A percentile compares a stretch with the other conserved stretches of the same genome.
These are phyloP conservation scores for Digitonthophagus gazella DNA, from an alignment of 2,888 invertebrate species.

Conservation along the genomic window DNA sequence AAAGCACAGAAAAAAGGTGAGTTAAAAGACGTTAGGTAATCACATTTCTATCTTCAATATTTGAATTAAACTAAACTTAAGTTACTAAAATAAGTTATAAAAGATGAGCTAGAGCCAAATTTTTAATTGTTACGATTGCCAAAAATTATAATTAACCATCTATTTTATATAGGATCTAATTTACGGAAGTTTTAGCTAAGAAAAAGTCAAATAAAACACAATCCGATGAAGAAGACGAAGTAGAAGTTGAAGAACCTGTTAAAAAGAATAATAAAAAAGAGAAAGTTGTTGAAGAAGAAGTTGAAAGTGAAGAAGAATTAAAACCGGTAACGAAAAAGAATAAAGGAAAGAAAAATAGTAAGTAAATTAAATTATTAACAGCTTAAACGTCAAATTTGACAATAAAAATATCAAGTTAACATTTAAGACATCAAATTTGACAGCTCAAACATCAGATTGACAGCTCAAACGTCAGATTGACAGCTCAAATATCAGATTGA, in stretches of 20 bases:
- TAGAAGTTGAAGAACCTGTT: conserved; percentile 40
- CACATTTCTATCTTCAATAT: neutral
- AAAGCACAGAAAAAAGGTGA: conserved; percentile 58
- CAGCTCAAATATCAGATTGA: no score
- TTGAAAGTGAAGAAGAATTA: conserved; percentile 32
- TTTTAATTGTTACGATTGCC: conserved; percentile 24
- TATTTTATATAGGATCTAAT: neutral
- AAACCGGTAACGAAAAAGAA: conserved; percentile 30
- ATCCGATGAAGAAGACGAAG: conserved; percentile 48
- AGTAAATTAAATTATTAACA: no score
- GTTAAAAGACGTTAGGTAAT: neutral
- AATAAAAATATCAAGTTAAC: no score
- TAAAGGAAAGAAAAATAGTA: conserved; percentile 6
- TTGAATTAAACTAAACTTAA: neutral
- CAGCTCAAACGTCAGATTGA: no score
- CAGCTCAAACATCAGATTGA: no score
- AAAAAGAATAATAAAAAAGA: conserved; percentile 27
- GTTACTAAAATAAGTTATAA: no score
- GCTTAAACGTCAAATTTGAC: no score
- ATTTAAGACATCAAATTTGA: no score
- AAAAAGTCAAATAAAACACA: conserved; percentile 56
- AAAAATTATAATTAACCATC: conserved; percentile 10
- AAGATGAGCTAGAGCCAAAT: conserved; percentile 16
- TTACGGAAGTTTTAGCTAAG: conserved; percentile 52
- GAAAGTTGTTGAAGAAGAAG: conserved; percentile 30